Evolutionary conservation across 2,888 invertebrate genomes (phyloP), one percentile per base, ranked within the genome.

Genomic region (Branchellion lobata): DNA sequence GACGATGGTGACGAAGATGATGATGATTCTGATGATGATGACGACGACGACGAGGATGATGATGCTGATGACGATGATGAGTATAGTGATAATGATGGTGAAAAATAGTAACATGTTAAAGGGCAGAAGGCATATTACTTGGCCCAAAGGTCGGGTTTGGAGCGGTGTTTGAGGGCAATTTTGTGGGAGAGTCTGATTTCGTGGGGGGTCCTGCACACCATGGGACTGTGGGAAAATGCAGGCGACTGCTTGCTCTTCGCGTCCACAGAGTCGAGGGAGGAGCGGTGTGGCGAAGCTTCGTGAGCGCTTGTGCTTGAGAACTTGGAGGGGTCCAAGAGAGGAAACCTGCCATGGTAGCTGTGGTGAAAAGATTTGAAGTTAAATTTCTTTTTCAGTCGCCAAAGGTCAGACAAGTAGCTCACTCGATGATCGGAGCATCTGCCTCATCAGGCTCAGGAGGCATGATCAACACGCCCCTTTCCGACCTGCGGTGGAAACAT

Each of bases 121-220:
- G 72, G 27, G 5, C 8, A 33, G 8, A 33, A 72, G 31, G 72
- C n/a, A 65, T 5, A 65, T 29, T 36, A 69, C 87, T 93, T 93
- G 2, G 95, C 94, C 96, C 96, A 97, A n/a, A 92, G 90, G 84
- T 93, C 92, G 0, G 96, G 95, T 75, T 92, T 91, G 81, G 89
- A 88, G 53, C 90, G 89, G 86, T 90, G 87, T 82, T 90, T 91
- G 85, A 91, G 89, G 29, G 92, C 92, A 85, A 85, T 84, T 90
- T 93, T 92, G 88, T 95, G 95, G 3, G 96, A 94, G 21, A 93
- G 92, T 86, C 93, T 94, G 27, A 96, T 93, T 89, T 98, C 98
- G 84, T 97, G 95, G 86, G 96, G 96, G 11, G 96, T 96, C 83
- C 98, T 90, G 3, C 94, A 89, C 0, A 95, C 95, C 90, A 97